These are phyloP conservation scores for Cercopithecus mona DNA, from an alignment of 2,113 vertebrate genomes.

Conservation along the genomic window DNA sequence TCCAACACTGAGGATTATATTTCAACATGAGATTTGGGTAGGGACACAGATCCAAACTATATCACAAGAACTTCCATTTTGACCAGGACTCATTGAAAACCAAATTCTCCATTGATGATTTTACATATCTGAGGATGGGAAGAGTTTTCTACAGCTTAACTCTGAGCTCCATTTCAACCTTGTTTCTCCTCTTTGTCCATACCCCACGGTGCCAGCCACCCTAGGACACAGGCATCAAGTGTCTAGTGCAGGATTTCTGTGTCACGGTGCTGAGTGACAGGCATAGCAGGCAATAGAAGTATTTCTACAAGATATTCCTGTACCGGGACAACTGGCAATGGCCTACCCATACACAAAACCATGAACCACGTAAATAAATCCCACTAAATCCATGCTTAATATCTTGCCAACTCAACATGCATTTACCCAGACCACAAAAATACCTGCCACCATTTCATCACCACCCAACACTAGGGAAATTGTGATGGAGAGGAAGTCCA, in stretches of 20 bases:
- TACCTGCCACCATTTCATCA: background rate
- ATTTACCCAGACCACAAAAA: background rate
- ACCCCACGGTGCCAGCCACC: background rate
- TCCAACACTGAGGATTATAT: too few species aligned
- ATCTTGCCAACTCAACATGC: background rate
- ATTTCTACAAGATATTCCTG: background rate
- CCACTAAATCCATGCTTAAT: background rate
- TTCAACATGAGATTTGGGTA: too few species aligned
- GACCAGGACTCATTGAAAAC: background rate
- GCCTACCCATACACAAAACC: background rate
- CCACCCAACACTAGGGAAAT: background rate
- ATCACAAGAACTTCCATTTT: background rate
- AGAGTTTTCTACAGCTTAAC: background rate
- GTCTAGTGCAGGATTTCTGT: background rate
- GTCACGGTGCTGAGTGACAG: background rate
- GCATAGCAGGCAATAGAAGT: background rate
- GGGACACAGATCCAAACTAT: background rate
- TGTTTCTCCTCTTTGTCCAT: background rate
- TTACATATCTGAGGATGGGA: background rate
- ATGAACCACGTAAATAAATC: background rate
- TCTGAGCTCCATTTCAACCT: background rate
- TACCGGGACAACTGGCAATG: background rate
- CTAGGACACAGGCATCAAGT: accelerated
- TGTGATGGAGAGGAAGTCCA: background rate
- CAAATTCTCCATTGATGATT: background rate